A percentile compares a stretch with the other conserved stretches of the same genome.
These are phyloP conservation scores for Ceramica pisi DNA, from an alignment of 2,888 invertebrate genomes.

Conservation along the genomic window DNA sequence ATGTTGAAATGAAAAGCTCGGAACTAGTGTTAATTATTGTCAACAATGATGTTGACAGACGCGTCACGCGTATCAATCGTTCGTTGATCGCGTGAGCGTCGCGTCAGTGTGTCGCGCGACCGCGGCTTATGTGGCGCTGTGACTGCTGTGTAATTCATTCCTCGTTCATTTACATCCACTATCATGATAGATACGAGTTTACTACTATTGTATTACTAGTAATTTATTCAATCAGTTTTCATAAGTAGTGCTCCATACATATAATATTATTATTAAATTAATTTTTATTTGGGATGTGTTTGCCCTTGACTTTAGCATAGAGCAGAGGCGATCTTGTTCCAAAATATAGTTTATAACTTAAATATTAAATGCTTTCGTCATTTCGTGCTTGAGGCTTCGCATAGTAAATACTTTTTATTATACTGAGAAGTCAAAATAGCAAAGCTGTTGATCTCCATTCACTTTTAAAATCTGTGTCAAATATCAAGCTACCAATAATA, in stretches of 20 bases:
- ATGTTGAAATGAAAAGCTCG: neutral
- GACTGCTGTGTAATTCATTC: constrained; percentile 31
- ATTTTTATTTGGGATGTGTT: no score
- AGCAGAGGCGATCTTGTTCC: neutral
- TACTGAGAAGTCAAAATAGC: neutral
- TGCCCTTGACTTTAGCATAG: no score
- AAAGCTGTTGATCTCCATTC: neutral
- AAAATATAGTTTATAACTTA: neutral
- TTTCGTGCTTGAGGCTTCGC: neutral
- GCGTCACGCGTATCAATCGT: neutral
- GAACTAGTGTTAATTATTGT: constrained; percentile 13
- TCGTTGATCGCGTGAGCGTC: constrained; percentile 2
- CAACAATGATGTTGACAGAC: constrained; percentile 2
- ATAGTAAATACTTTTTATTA: neutral
- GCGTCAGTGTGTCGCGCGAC: constrained; percentile 1
- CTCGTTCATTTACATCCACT: constrained; percentile 28
- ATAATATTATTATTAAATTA: no score
- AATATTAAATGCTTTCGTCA: neutral
- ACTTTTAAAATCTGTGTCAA: constrained; percentile 5
- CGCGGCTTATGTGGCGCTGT: neutral
- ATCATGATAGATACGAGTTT: constrained; percentile 4
- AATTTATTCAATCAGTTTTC: neutral
- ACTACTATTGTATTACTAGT: constrained; percentile 10
- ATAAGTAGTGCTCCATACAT: no score
- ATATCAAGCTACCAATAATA: neutral